Conservation (phyloP, 2,797 vertebrate genomes). For the Myripristis jacobus region DNA sequence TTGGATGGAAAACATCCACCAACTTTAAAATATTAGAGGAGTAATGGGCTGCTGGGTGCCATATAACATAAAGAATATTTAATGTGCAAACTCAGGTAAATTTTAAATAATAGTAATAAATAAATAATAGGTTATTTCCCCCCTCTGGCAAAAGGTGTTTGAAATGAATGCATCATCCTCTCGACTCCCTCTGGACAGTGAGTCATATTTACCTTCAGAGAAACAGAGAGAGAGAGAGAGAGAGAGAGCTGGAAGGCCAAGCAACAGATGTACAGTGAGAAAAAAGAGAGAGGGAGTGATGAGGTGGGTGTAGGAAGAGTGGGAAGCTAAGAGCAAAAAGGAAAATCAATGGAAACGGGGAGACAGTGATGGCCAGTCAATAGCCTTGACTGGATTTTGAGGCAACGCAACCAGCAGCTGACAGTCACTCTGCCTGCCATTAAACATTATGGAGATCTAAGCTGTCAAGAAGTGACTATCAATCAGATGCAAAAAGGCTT, state of each 20-base stretch:
- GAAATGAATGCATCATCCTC: constrained; percentile 32
- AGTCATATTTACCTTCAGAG: constrained; percentile 42
- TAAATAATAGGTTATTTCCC: not conserved
- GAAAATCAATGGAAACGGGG: constrained; percentile 55
- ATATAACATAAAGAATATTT: constrained; percentile 4
- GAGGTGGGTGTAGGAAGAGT: constrained; percentile 18
- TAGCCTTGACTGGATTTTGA: constrained; percentile 52
- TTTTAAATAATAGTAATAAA: constrained; percentile 27
- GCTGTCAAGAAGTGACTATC: constrained; percentile 53
- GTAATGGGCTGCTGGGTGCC: not conserved
- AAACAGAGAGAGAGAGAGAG: too few species aligned
- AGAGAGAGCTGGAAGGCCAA: constrained; percentile 13
- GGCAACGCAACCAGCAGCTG: constrained; percentile 21
- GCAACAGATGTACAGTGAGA: constrained; percentile 1
- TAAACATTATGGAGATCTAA: constrained; percentile 54
- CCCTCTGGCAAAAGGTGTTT: constrained; percentile 34
- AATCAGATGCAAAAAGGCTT: constrained; percentile 47
- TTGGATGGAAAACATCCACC: constrained; percentile 2
- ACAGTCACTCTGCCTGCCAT: constrained; percentile 53
- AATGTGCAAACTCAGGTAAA: constrained; percentile 31
- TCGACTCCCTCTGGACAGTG: constrained; percentile 10
- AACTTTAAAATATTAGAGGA: not conserved
- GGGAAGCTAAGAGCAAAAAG: constrained; percentile 39
- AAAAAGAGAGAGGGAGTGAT: constrained; percentile 28
- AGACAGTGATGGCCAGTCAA: constrained; percentile 61